These are phyloP conservation scores for Halictus ligatus DNA, from an alignment of 2,888 invertebrate genomes.

Conservation along the genomic window DNA sequence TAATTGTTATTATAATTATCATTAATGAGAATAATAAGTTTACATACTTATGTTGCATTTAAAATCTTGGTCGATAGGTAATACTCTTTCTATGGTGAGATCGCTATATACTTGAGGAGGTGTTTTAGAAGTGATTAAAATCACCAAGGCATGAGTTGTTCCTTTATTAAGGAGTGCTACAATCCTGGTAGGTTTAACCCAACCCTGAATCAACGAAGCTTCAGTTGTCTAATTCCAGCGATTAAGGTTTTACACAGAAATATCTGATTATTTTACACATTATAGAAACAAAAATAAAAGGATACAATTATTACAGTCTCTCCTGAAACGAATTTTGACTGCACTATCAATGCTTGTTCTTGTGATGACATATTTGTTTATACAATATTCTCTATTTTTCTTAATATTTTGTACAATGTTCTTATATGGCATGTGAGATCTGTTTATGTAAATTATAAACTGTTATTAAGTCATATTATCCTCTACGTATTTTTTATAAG, in stretches of 20 bases:
- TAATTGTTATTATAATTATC: neutral
- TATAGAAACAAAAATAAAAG: slow-evolving; percentile 77
- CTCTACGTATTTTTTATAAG: neutral
- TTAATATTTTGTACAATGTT: slow-evolving; percentile 23
- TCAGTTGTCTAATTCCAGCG: slow-evolving; percentile 78
- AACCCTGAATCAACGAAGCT: slow-evolving; percentile 85
- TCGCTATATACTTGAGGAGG: slow-evolving; percentile 91
- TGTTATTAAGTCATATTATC: neutral
- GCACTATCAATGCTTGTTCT: slow-evolving; percentile 84
- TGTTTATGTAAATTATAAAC: slow-evolving; percentile 17
- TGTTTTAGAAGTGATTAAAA: slow-evolving; percentile 86
- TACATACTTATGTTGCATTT: slow-evolving; percentile 89
- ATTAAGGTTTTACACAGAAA: slow-evolving; percentile 65
- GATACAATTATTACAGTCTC: slow-evolving; percentile 87
- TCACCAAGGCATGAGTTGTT: slow-evolving; percentile 86
- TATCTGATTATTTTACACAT: neutral
- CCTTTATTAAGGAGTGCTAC: slow-evolving; percentile 87
- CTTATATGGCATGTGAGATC: slow-evolving; percentile 8
- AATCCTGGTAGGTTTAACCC: slow-evolving; percentile 85
- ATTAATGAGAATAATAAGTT: neutral
- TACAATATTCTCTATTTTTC: slow-evolving; percentile 23
- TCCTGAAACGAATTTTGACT: slow-evolving; percentile 86
- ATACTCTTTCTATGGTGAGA: slow-evolving; percentile 91
- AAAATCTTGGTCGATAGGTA: slow-evolving; percentile 92
- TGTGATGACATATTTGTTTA: slow-evolving; percentile 72